These are phyloP conservation scores for Acrobasis repandana DNA, from an alignment of 2,888 invertebrate genomes.

Conservation along the genomic window DNA sequence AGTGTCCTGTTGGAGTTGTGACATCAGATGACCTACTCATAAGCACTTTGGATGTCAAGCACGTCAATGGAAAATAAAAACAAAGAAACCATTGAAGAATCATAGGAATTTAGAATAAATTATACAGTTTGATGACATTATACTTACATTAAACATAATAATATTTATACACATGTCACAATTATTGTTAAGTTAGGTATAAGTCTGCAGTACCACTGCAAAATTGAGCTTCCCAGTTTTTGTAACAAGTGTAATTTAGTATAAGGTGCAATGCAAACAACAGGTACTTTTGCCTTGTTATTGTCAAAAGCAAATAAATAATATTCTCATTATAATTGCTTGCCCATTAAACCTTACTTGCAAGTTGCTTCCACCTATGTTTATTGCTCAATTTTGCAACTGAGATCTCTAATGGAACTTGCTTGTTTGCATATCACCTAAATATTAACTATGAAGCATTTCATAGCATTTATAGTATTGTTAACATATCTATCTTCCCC, in stretches of 20 bases:
- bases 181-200: constrained; percentile 14
- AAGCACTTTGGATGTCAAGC: constrained; percentile 75
- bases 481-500: background rate
- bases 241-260: constrained; percentile 1
- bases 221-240: constrained; percentile 18
- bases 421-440: background rate
- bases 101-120: constrained; percentile 4
- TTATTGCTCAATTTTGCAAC: too few species aligned
- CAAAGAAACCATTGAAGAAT: constrained; percentile 1
- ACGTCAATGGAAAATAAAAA: constrained; percentile 55
- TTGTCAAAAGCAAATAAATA: background rate
- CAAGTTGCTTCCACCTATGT: too few species aligned
- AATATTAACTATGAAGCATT: constrained; percentile 16
- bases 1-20: constrained; percentile 86
- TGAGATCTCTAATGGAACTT: background rate
- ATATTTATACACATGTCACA: constrained; percentile 10
- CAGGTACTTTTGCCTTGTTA: background rate
- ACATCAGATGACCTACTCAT: constrained; percentile 87
- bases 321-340: background rate
- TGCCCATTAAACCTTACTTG: too few species aligned
- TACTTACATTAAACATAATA: background rate
- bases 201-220: constrained; percentile 2
- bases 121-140: constrained; percentile 7
- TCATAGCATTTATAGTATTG: constrained; percentile 18
- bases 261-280: background rate